Evolutionary conservation across 1,140 invertebrate species (phyloP), one percentile per base, ranked within the genome.

Genomic region (Bombus sibiricus): DNA sequence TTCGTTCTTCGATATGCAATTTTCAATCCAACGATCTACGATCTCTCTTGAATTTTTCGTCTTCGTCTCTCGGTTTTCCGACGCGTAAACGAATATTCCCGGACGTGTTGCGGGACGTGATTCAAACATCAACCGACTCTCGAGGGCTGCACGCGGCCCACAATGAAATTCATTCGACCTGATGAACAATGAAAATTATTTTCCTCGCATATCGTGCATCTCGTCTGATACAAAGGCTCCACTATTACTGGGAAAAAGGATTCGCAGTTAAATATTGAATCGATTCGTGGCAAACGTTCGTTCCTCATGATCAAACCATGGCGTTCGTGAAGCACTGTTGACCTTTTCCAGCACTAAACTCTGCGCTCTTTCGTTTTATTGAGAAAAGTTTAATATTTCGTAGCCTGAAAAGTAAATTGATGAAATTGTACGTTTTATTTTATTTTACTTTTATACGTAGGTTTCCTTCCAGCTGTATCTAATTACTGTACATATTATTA

Each of bases 111-210:
- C 15, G 9, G 64, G 64, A 32, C 15, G 32, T 25, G 34, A 37
- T 69, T 69, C 66, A 37, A 69, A 69, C 34, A 34, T 25, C 34
- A 37, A 34, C 8, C 32, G 25, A 4, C 37, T 28, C 64, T 68
- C 64, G 8, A 69, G 37, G 3, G 10, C 25, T n/a, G 68, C 68
- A 25, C 34, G 10, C 34, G 34, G 34, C 25, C 9, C 68, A 39
- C 68, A 69, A 69, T 69, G 37, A 69, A 69, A 69, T 25, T 22
- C 68, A 69, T 39, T 39, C 68, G 37, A 69, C 22, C 68, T 69
- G 68, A 39, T 69, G 68, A 69, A 69, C 68, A 69, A 69, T 69
- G 37, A 69, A 39, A 69, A 69, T 69, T 69, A 69, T 69, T 69
- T 69, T 69, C 22, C 34, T 22, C 68, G 68, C 34, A 34, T 39